A percentile compares a stretch with the other conserved stretches of the same genome.
Conservation (phyloP, 2,888 invertebrate species). For the Malacosoma neustria region DNA sequence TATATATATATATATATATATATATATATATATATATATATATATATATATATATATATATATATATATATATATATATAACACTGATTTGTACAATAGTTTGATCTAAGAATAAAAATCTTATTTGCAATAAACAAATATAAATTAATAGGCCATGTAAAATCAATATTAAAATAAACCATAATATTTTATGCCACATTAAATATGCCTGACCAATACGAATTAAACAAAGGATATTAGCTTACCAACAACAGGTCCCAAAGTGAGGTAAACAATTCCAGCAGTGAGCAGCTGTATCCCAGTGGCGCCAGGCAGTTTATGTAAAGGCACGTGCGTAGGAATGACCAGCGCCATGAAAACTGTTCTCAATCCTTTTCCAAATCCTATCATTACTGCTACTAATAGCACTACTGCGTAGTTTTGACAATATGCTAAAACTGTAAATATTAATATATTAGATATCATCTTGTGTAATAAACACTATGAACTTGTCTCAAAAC, state of each 20-base stretch:
- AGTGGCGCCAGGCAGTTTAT: conserved; percentile 80
- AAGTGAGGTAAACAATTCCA: conserved; percentile 75
- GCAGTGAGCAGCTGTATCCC: conserved; percentile 80
- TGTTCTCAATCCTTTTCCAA: conserved; percentile 81
- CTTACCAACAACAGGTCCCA: conserved; percentile 81
- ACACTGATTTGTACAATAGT: no score
- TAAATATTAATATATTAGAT: no score
- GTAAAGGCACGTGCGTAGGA: conserved; percentile 80
- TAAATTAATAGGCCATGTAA: not conserved
- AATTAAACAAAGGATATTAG: not conserved
- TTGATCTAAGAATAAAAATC: not conserved
- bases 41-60: no score
- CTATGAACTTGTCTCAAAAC: no score
- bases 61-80: no score
- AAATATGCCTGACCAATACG: no score
- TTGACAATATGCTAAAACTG: conserved; percentile 77
- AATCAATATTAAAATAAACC: not conserved
- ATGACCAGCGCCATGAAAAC: conserved; percentile 84
- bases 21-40: no score
- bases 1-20: no score
- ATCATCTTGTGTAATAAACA: no score
- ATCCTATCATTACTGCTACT: conserved; percentile 79
- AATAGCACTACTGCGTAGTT: conserved; percentile 69
- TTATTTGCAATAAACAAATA: not conserved
- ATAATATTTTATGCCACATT: not conserved